Base-by-base conservation (phyloP, 2,113 vertebrate genomes). In the Chelonoidis abingdonii region DNA sequence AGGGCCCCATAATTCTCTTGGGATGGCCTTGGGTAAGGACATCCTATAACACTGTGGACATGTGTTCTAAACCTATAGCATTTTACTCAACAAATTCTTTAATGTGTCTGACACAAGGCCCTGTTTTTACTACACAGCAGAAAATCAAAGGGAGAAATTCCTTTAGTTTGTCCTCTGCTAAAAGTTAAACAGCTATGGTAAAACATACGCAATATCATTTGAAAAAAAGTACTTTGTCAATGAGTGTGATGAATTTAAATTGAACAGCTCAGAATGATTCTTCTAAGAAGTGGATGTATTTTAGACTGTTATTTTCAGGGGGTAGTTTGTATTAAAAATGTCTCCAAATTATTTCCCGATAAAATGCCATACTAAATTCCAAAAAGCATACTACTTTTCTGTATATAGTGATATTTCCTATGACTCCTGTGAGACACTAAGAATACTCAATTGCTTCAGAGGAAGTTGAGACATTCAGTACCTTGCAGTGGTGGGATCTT, bases 81-180 rank as follows among this genome's bases (percentile, higher is more conserved):
- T 3, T 75, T 89, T 54, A 69, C 86, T 25, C 19, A 80, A 10
- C 54, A 56, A 44, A 19, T 56, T 0, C 85, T 75, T 54, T 57
- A 16, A 35, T 89, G 6, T 24, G 24, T 84, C 41, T 44, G 22
- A 84, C 59, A 89, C 84, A 87, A 54, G 5, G 8, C 44, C 14
- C 13, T 47, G 14, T 53, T 93, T 93, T n/a, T 83, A 24, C 5
- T 31, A 4, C n/a, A 44, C 16, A 84, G 24, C 8, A 93, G 59
- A 5, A 79, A 78, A 87, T 6, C 79, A 31, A 1, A 82, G 57
- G 44, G 81, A 92, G 83, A 47, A 8, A 3, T 54, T 90, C 29
- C 10, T 88, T 87, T 92, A 87, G 76, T 92, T 92, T 92, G 83
- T 80, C 86, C 80, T 80, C 90, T 76, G 80, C n/a, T 78, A 80